Evolutionary conservation across 37 sponge, comb jelly and placozoan species (phyloP).

Genomic region (Eunapius fragilis): DNA sequence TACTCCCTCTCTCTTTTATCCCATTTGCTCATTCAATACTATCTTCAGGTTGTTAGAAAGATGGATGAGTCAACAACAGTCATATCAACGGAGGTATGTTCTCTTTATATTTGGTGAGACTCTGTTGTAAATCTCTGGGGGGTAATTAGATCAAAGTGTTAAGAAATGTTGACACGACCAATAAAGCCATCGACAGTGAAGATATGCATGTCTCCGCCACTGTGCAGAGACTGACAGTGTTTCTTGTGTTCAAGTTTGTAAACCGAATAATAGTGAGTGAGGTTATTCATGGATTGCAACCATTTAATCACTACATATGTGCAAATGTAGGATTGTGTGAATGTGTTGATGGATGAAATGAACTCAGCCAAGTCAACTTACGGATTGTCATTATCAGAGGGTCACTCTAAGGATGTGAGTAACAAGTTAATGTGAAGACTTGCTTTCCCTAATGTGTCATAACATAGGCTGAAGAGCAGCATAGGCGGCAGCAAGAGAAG

Average conservation of each 20-base stretch:
- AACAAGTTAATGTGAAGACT: background rate
- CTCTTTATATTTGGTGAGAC: background rate
- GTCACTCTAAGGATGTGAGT: background rate
- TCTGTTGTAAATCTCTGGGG: background rate
- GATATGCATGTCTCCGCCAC: conserved; percentile 29
- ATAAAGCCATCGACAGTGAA: conserved; percentile 7
- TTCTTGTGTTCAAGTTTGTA: conserved; percentile 43
- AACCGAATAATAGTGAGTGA: conserved; percentile 6
- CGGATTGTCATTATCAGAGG: background rate
- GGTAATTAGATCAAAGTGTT: conserved; percentile 15
- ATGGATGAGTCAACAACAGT: background rate
- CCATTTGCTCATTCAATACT: background rate
- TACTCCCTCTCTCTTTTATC: background rate
- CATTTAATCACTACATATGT: background rate
- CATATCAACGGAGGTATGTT: background rate
- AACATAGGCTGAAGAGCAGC: background rate
- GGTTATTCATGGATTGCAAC: background rate
- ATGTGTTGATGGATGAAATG: background rate
- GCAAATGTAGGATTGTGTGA: background rate
- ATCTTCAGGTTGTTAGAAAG: background rate
- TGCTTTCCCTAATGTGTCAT: background rate
- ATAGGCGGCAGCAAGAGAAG: background rate
- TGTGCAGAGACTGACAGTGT: conserved; percentile 28
- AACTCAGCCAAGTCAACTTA: background rate
- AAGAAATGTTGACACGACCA: background rate